A percentile compares a stretch with the other conserved stretches of the same genome.
Conservation (phyloP, 53 echinoderm and acorn worm species). For the Apostichopus leukothele region DNA sequence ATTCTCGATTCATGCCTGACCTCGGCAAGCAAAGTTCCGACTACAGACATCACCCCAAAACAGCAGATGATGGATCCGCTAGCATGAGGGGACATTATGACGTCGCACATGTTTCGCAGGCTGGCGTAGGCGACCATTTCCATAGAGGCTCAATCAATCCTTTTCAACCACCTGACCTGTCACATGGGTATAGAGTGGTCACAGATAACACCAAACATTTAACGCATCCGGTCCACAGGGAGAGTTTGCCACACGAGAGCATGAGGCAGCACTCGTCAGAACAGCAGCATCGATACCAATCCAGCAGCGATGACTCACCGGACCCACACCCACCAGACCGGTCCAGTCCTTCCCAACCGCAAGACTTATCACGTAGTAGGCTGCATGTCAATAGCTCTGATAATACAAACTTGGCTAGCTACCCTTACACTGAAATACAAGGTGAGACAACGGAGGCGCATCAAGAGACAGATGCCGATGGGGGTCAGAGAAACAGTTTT, state of each 20-base stretch:
- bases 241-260: not conserved
- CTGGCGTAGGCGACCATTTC: not conserved
- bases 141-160: not conserved
- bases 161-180: conserved; percentile 11
- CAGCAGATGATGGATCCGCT: not conserved
- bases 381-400: not conserved
- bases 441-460: not conserved
- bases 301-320: not conserved
- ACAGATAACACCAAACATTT: not conserved
- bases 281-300: not conserved
- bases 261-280: not conserved
- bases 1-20: not conserved
- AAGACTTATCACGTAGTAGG: not conserved
- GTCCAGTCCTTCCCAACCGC: conserved; percentile 1
- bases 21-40: not conserved
- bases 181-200: not conserved
- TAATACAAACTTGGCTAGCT: not conserved
- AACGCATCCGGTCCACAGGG: not conserved
- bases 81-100: not conserved
- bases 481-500: not conserved
- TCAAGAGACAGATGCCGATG: not conserved
- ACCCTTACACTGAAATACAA: not conserved
- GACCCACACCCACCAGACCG: not conserved
- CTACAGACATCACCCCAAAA: not conserved
- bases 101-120: not conserved